Base-by-base conservation (phyloP, 2,888 invertebrate species). In the Leptopterna dolabrata region DNA sequence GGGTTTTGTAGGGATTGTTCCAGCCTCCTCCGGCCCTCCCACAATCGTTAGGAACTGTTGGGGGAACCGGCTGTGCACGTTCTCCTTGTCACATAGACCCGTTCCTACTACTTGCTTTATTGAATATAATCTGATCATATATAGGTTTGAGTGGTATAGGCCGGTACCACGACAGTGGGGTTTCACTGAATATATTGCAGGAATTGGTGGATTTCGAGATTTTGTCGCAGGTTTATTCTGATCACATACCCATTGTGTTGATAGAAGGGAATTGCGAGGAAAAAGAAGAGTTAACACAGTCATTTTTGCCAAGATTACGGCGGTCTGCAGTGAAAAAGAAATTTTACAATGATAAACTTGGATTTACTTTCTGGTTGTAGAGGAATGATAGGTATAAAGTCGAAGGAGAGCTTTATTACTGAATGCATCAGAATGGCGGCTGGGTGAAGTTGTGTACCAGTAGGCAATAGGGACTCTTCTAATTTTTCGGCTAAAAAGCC, bases 221-320 rank as follows among this genome's bases (percentile, higher is more conserved):
- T 73, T 16, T 73, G n/a, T 30, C 73, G 3, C 73, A 78, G 78
- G 43, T 36, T 43, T 78, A 78, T 78, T 78, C 45, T 6, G 78
- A 78, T 78, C 78, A 78, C 43, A 78, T 78, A 43, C 78, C 78
- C 1, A 78, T 43, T 2, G n/a, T 78, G 24, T 36, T 43, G 7
- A 78, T 43, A 19, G 36, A 36, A 24, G 13, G n/a, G 30, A 24
- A 4, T n/a, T 4, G 41, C 43, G 3, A 0, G 0, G 55, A 2
- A 16, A 43, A 43, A 24, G 14, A 16, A 9, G 43, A n/a, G 11
- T 6, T 27, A 13, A 19, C 24, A 36, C 4, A 43, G 43, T 24
- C 78, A 1, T 14, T 78, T 7, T 19, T 78, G 19, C 19, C 78
- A 13, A 78, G 78, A 41, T 24, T 78, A n/a, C 41, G n/a, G n/a